Evolutionary conservation across 2,888 invertebrate genomes (phyloP).

Genomic region (Temnothorax ravouxi): DNA sequence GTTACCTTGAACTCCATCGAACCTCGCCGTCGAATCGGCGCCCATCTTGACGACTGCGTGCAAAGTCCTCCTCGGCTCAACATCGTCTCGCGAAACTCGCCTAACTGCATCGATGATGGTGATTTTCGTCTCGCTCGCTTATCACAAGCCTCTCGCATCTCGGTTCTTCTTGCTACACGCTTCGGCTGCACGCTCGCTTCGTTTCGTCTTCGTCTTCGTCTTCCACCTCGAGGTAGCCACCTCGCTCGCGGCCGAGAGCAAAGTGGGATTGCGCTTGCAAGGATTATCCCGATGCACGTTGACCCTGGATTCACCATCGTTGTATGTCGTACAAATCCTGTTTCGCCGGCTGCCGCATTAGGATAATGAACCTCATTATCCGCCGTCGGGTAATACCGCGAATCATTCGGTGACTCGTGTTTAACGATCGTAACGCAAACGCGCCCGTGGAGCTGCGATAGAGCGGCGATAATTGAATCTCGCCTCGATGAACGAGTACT

Average conservation of each 20-base stretch:
- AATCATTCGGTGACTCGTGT: conserved; percentile 58
- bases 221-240: conserved; percentile 30
- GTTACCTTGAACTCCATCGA: conserved; percentile 80
- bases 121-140: conserved; percentile 44
- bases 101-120: conserved; percentile 56
- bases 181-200: neutral
- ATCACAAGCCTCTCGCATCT: conserved; percentile 28
- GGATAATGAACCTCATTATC: conserved; percentile 75
- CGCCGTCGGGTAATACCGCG: conserved; percentile 55
- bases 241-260: conserved; percentile 58
- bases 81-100: conserved; percentile 59
- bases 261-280: conserved; percentile 69
- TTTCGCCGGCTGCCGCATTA: conserved; percentile 73
- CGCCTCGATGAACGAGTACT: conserved; percentile 42
- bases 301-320: conserved; percentile 68
- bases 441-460: conserved; percentile 39
- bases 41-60: conserved; percentile 62
- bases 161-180: conserved; percentile 1
- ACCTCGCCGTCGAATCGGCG: conserved; percentile 70
- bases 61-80: conserved; percentile 54
- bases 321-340: conserved; percentile 72
- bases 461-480: conserved; percentile 47
- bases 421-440: conserved; percentile 53
- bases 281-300: conserved; percentile 72
- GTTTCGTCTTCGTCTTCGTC: neutral